Base-by-base conservation (phyloP, 2,797 vertebrate species). In the Cynodonichthys magdalenae region DNA sequence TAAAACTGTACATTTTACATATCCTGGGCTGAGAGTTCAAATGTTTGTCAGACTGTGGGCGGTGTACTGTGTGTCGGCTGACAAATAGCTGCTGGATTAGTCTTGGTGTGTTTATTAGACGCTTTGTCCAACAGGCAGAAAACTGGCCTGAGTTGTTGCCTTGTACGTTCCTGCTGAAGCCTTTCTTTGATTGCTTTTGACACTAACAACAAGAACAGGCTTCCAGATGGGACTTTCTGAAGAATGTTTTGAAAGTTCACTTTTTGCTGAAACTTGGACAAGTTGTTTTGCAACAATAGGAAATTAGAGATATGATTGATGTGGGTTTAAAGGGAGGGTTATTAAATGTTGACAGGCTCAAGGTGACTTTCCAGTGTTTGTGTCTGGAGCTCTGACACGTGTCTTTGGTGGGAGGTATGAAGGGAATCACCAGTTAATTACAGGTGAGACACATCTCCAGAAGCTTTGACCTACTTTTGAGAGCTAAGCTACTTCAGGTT, bases 361-460 rank as follows among this genome's bases (percentile, higher is more conserved):
- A 20, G 18, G 54, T 34, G 39, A 53, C n/a, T 41, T 60, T 67
- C 31, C 0, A 19, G 7, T 44, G 24, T 41, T 14, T 51, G 15
- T 54, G 45, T 55, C n/a, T 19, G 24, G 20, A 39, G 31, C 15
- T n/a, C 24, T 31, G 27, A 44, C 29, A 36, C 36, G 4, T 57
- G 24, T 20, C 15, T 44, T 29, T 71, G 70, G 44, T 53, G 5
- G 65, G 17, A 62, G 61, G 8, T 39, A 65, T 57, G 62, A 54
- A 53, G 44, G 66, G 69, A 92, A 89, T 88, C 85, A 87, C 89
- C 82, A 80, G 78, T 90, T 89, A 91, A 90, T 89, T 90, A 88
- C 58, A 81, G 78, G 70, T 79, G 75, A 82, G 77, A 80, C 88
- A 90, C 78, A 85, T 89, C 87, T 76, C 85, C 80, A 88, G 84